These are phyloP conservation scores for Euleptes europaea DNA, from an alignment of 2,113 vertebrate genomes.

Conservation along the genomic window DNA sequence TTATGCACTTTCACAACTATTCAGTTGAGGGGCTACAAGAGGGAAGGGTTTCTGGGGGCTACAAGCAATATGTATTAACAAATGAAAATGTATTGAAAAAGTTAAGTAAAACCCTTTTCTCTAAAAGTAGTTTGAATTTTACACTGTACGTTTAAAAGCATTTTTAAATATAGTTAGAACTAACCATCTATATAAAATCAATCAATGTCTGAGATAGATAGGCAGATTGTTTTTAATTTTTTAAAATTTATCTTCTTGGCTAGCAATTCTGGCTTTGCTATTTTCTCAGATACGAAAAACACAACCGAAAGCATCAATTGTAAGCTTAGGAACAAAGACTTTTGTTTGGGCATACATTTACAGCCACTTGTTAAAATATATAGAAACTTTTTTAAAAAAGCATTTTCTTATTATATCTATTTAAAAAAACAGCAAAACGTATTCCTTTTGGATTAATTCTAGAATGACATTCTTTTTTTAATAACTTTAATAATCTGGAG, in stretches of 20 bases:
- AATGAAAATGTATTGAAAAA: background rate
- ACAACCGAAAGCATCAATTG: background rate
- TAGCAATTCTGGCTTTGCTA: background rate
- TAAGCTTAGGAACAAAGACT: constrained; percentile 12
- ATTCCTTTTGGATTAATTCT: constrained; percentile 65
- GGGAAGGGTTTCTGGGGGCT: background rate
- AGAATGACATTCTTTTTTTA: constrained; percentile 58
- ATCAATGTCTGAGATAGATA: background rate
- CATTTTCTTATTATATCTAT: constrained; percentile 36
- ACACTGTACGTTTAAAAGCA: background rate
- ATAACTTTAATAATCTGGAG: constrained; percentile 61
- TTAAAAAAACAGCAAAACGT: constrained; percentile 24
- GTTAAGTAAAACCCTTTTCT: background rate
- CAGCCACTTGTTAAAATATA: constrained; percentile 27
- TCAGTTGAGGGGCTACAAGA: background rate
- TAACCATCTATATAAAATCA: background rate
- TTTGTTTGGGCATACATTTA: constrained; percentile 11
- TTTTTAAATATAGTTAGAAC: background rate
- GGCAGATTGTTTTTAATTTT: background rate
- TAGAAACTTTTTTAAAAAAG: constrained; percentile 43
- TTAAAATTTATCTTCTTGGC: background rate
- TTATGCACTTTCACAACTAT: background rate
- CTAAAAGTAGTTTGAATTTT: background rate
- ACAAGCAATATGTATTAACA: background rate
- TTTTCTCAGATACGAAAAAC: background rate